A percentile compares a stretch with the other conserved stretches of the same genome.
phyloP scores from a whole-genome alignment of 2,888 invertebrate genomes.

The Drosophila cyrtoloma region DNA sequence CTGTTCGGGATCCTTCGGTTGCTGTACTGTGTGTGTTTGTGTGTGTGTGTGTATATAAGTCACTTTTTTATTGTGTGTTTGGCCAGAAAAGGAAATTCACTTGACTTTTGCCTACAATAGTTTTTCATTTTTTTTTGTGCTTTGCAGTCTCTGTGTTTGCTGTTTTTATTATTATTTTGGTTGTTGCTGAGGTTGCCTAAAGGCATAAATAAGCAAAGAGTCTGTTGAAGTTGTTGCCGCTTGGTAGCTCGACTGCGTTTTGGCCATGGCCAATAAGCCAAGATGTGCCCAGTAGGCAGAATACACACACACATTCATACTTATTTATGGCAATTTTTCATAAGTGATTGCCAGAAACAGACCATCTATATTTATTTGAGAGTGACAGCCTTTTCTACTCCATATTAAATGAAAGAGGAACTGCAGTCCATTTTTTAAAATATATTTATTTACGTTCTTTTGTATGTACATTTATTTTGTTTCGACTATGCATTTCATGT shows the following conservation, averaged over 20 bases:
- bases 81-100: constrained; percentile 70
- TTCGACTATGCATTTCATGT: neutral
- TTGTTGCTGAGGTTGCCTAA: constrained; percentile 44
- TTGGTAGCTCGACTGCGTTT: constrained; percentile 61
- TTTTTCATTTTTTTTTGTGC: constrained; percentile 26
- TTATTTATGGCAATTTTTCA: constrained; percentile 75
- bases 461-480: neutral
- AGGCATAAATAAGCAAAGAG: constrained; percentile 69
- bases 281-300: constrained; percentile 59
- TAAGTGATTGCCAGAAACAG: constrained; percentile 64
- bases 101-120: constrained; percentile 77
- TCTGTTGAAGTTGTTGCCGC: constrained; percentile 72
- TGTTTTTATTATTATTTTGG: constrained; percentile 37
- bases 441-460: neutral
- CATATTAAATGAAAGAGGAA: constrained; percentile 3
- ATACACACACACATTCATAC: constrained; percentile 18
- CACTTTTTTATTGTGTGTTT: constrained; percentile 38
- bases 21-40: constrained; percentile 11
- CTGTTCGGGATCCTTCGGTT: constrained; percentile 47
- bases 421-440: neutral
- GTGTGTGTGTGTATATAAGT: constrained; percentile 25
- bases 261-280: constrained; percentile 56
- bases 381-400: constrained; percentile 10
- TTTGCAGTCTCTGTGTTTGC: constrained; percentile 16
- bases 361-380: constrained; percentile 51